These are phyloP conservation scores for Drosophila lacicola DNA, from an alignment of 2,888 invertebrate genomes.

Conservation along the genomic window DNA sequence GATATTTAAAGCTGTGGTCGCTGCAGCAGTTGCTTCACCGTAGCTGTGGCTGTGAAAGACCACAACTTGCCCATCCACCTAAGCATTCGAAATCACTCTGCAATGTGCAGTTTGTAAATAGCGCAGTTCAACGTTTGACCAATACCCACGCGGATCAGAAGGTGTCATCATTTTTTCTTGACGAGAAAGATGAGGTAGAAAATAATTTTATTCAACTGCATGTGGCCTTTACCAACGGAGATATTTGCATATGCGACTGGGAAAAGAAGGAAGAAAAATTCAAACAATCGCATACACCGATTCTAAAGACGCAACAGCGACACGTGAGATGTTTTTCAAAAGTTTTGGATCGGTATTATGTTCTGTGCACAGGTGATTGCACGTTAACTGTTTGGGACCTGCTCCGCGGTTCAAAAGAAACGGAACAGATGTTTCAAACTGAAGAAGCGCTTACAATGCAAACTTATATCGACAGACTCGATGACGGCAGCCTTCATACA, in stretches of 20 bases:
- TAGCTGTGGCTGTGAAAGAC: neutral
- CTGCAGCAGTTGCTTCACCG: slow-evolving; percentile 45
- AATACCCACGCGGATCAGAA: slow-evolving; percentile 23
- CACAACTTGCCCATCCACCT: slow-evolving; percentile 1
- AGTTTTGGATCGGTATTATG: slow-evolving; percentile 74
- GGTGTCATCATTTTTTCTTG: slow-evolving; percentile 56
- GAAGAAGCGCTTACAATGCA: slow-evolving; percentile 42
- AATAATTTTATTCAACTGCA: slow-evolving; percentile 60
- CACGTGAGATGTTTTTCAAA: slow-evolving; percentile 72
- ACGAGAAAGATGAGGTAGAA: slow-evolving; percentile 45
- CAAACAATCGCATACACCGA: slow-evolving; percentile 51
- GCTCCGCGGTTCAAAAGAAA: slow-evolving; percentile 57
- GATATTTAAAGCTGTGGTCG: slow-evolving; percentile 82
- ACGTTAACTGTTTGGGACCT: slow-evolving; percentile 73
- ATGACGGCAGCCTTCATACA: slow-evolving; percentile 25
- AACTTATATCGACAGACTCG: slow-evolving; percentile 17
- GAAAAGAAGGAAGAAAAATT: slow-evolving; percentile 61
- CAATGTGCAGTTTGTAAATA: slow-evolving; percentile 54
- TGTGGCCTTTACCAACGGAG: slow-evolving; percentile 77
- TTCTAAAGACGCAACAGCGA: slow-evolving; percentile 51
- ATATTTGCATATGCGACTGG: slow-evolving; percentile 80
- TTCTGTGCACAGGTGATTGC: slow-evolving; percentile 70
- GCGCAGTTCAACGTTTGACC: slow-evolving; percentile 26
- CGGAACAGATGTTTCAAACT: neutral
- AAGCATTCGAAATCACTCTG: slow-evolving; percentile 17